Conservation (phyloP, 2,797 vertebrate species). For the Cichlasoma orientale region DNA sequence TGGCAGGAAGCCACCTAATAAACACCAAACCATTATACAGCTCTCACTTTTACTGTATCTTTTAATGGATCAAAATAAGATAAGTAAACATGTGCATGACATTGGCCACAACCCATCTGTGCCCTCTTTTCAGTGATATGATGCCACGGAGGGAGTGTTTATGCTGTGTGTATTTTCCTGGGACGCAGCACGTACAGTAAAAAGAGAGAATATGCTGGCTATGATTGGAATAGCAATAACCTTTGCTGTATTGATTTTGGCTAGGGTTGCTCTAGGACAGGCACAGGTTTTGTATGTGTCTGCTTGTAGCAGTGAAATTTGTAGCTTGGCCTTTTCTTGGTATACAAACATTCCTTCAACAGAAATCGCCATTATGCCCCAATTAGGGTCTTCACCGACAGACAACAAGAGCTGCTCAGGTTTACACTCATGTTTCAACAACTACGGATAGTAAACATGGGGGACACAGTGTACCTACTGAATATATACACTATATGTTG, state of each 20-base stretch:
- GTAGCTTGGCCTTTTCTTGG: slow-evolving; percentile 51
- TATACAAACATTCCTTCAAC: slow-evolving; percentile 43
- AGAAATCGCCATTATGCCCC: slow-evolving; percentile 43
- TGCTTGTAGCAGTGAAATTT: slow-evolving; percentile 24
- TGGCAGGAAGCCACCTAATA: slow-evolving; percentile 35
- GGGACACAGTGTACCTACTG: not conserved
- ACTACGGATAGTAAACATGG: not conserved
- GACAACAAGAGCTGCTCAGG: slow-evolving; percentile 14
- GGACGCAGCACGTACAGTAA: slow-evolving; percentile 56
- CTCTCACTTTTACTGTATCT: slow-evolving; percentile 16
- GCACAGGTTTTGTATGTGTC: slow-evolving; percentile 36
- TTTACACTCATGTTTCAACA: not conserved
- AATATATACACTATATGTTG: not conserved
- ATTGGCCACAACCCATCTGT: slow-evolving; percentile 41
- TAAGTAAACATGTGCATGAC: slow-evolving; percentile 43
- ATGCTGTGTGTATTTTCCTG: slow-evolving; percentile 36
- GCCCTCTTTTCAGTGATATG: slow-evolving; percentile 40
- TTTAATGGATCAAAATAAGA: slow-evolving; percentile 45
- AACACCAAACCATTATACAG: slow-evolving; percentile 31
- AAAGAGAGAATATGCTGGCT: slow-evolving; percentile 57
- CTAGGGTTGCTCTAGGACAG: slow-evolving; percentile 44
- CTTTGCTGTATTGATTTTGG: slow-evolving; percentile 80
- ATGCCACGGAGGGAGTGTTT: slow-evolving; percentile 36
- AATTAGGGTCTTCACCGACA: slow-evolving; percentile 32
- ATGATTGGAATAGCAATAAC: slow-evolving; percentile 78